phyloP scores from a whole-genome alignment of 1,140 invertebrate genomes.

The Drosophila insularis region DNA sequence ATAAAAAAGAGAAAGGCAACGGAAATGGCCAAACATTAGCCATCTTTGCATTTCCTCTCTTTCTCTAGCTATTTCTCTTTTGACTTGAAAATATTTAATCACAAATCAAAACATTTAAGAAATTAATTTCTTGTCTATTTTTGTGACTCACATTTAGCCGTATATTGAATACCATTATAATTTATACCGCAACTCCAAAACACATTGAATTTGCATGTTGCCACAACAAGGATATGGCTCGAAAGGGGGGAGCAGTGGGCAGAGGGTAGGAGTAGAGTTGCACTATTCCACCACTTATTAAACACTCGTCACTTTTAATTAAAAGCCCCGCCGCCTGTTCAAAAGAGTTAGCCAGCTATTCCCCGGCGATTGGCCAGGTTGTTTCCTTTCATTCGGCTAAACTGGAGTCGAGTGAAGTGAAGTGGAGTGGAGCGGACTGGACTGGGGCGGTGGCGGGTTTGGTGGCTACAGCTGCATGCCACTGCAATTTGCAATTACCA shows the following conservation, averaged over 20 bases:
- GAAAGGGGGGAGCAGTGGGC: background rate
- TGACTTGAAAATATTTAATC: background rate
- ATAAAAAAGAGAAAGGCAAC: background rate
- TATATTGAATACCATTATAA: background rate
- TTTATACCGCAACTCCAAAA: background rate
- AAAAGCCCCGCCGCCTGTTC: conserved; percentile 60
- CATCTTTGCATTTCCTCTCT: background rate
- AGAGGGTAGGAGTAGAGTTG: conserved; percentile 15
- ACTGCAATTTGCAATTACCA: conserved; percentile 78
- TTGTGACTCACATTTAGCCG: too few species aligned
- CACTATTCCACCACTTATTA: conserved; percentile 64
- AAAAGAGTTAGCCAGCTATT: conserved; percentile 17
- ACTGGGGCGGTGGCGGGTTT: conserved; percentile 1
- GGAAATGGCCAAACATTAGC: background rate
- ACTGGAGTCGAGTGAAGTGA: background rate
- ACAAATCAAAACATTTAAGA: background rate
- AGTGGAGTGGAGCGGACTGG: background rate
- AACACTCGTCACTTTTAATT: conserved; percentile 82
- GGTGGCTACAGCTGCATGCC: conserved; percentile 56
- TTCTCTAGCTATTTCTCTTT: background rate
- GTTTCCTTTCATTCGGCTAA: conserved; percentile 1
- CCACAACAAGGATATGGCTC: background rate
- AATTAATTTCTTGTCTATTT: conserved; percentile 1
- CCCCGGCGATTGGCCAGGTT: conserved; percentile 34
- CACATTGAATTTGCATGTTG: too few species aligned